These are phyloP conservation scores for Troglohyphantes excavatus DNA, from an alignment of 2,888 invertebrate genomes.

Conservation along the genomic window DNA sequence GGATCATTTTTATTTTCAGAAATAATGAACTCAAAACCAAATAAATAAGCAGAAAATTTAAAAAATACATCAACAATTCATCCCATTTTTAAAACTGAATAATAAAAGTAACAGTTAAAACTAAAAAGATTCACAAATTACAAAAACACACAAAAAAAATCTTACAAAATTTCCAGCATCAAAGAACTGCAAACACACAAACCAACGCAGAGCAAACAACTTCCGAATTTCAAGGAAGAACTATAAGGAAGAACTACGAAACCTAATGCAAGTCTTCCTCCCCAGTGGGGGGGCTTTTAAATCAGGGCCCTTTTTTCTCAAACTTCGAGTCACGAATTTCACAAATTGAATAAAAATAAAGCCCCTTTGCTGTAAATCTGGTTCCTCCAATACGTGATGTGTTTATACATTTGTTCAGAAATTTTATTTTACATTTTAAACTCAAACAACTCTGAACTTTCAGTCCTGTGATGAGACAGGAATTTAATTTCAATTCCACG, in stretches of 20 bases:
- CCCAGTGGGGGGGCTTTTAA: conserved; percentile 18
- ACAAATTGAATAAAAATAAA: conserved; percentile 53
- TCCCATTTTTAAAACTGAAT: no score
- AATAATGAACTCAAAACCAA: no score
- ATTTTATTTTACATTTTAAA: conserved; percentile 30
- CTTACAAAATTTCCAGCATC: no score
- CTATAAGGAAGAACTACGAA: background rate
- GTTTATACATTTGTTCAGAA: conserved; percentile 40
- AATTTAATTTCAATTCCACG: background rate
- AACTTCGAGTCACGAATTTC: conserved; percentile 48
- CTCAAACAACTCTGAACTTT: conserved; percentile 16
- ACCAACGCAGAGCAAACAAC: background rate
- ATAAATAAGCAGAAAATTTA: no score
- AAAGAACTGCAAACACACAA: background rate
- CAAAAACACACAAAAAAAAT: no score
- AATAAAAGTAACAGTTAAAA: no score
- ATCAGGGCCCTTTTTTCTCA: background rate
- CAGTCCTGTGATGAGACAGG: background rate
- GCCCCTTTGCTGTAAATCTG: conserved; percentile 38
- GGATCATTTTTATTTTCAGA: no score
- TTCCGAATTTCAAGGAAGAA: background rate
- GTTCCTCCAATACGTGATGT: conserved; percentile 38
- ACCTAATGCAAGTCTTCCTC: background rate
- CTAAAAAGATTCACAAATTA: no score
- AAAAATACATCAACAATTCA: no score